Base-by-base conservation (phyloP, 1,140 invertebrate genomes). In the Anastrepha ludens region DNA sequence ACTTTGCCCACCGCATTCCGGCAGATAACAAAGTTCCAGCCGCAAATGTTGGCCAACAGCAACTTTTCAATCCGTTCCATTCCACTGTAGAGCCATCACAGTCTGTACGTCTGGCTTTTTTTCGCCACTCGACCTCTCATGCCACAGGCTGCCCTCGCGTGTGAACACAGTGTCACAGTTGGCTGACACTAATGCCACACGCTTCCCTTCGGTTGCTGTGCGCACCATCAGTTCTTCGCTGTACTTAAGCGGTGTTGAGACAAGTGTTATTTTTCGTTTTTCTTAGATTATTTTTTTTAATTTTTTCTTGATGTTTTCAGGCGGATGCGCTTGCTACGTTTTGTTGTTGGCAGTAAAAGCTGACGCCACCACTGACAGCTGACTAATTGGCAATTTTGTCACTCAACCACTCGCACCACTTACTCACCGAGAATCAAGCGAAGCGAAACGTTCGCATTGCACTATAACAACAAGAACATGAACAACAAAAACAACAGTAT, bases 371-470 rank as follows among this genome's bases (percentile, higher is more conserved):
- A 85, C 64, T 74, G 85, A 86, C 85, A 88, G 87, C 41, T 86
- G 85, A 86, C 62, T 88, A 86, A 88, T 88, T 86, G 87, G 20
- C 87, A 88, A 88, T 86, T 86, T 88, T 60, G 81, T 86, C 87
- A 86, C 81, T 74, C 74, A 67, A 39, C 29, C 11, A 67, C 55
- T 58, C 55, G 55, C 55, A 2, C 55, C 55, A 58, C 55, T 8
- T 29, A 29, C 55, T 13, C 7, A 58, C 55, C 29, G 29, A 29
- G 29, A 29, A 29, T 29, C 29, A 29, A 29, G 29, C 29, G 29
- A 29, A 29, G 29, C 29, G 29, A 29, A 29, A 29, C 29, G 29
- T 29, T 29, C 29, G 29, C 29, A 29, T 29, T 29, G 29, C 29
- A 29, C 29, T 29, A 7, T 13, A 58, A 58, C 55, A 58, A 58